Percentiles rank a stretch among this genome's conserved stretches.
These are phyloP conservation scores for Lasioglossum zephyrum DNA, from an alignment of 2,888 invertebrate species.

Conservation along the genomic window DNA sequence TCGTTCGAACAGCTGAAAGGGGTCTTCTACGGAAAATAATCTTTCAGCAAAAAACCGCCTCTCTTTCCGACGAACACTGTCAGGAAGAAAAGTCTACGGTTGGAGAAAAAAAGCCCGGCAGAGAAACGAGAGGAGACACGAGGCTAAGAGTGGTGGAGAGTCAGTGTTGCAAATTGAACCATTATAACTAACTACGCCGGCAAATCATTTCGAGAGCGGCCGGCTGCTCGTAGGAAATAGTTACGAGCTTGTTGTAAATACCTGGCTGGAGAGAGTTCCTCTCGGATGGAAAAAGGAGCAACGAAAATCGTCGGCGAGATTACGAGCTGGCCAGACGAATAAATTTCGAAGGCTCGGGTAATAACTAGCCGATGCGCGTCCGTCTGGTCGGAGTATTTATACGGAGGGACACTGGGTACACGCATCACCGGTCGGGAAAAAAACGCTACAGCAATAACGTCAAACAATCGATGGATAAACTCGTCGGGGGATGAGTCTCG, in stretches of 20 bases:
- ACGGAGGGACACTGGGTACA: neutral
- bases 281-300: neutral
- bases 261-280: neutral
- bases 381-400: neutral
- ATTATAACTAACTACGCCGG: constrained; percentile 41
- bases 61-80: neutral
- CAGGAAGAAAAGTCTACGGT: constrained; percentile 17
- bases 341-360: constrained; percentile 25
- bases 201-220: constrained; percentile 27
- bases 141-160: neutral
- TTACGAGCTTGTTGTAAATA: constrained; percentile 34
- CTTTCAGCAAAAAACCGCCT: constrained; percentile 30
- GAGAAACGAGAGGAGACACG: neutral
- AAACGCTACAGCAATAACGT: constrained; percentile 22
- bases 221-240: constrained; percentile 3
- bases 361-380: neutral
- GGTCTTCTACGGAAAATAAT: constrained; percentile 26
- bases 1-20: constrained; percentile 15
- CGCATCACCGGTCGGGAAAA: neutral
- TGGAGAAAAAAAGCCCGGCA: neutral
- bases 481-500: constrained; percentile 9
- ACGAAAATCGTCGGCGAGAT: constrained; percentile 8
- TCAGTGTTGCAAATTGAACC: constrained; percentile 61
- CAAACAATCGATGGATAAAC: constrained; percentile 29
- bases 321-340: constrained; percentile 7